Base-by-base conservation (phyloP, 35 echinoderm and acorn worm species). In the Patiria miniata region DNA sequence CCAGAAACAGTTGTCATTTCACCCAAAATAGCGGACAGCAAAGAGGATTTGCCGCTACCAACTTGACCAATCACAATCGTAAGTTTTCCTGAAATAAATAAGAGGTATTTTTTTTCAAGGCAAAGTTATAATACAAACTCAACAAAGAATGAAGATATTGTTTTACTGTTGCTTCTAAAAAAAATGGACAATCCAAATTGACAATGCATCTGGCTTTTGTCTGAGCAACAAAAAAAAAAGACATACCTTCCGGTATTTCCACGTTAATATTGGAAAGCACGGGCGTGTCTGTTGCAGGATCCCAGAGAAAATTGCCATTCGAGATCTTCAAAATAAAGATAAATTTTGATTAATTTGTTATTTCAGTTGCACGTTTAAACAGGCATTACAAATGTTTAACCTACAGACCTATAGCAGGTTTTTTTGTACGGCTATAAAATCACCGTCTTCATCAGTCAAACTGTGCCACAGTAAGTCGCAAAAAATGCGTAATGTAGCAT, bases 1-100 rank as follows among this genome's bases (percentile, higher is more conserved):
- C 94, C 94, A 38, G 51, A 68, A 4, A 92, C 15, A 14, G 86
- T 96, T 10, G 90, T 85, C 90, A 92, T 92, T 40, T 96, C 94
- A 54, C 94, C 90, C 28, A 96, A 60, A 17, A 96, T 87, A 3
- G 94, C 89, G 1, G 94, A 91, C 34, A 96, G 38, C 2, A 96
- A 65, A 7, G 90, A 89, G 6, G 94, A 96, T 52, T 96, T 96
- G 14, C 94, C 94, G 53, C 80, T 37, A 21, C 94, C 94, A 9
- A 97, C 87, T 59, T 89, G 94, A 51, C 94, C 94, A 21, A 97
- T 84, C 21, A 97, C 83, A 58, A 97, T 93, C 6, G 87, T 90
- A 38, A 97, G 51, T 77, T 87, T 88, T 68, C 94, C 94, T 96
- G 56, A 33, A 51, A 14, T 18, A 5, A 36, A 6, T 32, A 78